These are phyloP conservation scores for Girardia tigrina DNA, from an alignment of 2,888 invertebrate species.

Conservation along the genomic window DNA sequence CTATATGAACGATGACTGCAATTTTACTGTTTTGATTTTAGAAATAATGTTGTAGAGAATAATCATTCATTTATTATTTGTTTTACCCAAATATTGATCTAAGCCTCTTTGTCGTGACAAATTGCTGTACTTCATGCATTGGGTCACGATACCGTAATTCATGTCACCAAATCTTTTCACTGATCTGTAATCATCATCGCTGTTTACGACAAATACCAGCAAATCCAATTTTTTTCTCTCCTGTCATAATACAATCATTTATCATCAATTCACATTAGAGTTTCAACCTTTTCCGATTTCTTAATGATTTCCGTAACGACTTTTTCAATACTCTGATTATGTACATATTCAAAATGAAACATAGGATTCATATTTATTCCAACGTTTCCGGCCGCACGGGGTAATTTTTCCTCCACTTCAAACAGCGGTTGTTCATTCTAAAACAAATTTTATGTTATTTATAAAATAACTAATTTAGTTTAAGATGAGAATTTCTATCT, in stretches of 20 bases:
- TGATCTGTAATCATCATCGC: conserved; percentile 26
- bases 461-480: too few species aligned
- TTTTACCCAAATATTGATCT: conserved; percentile 13
- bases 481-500: too few species aligned
- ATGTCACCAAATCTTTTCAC: conserved; percentile 35
- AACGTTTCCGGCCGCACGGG: background rate
- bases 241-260: background rate
- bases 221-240: background rate
- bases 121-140: conserved; percentile 27
- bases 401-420: background rate
- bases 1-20: too few species aligned
- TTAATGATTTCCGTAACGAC: background rate
- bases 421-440: background rate
- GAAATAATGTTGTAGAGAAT: too few species aligned
- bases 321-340: background rate
- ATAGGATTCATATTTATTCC: background rate
- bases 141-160: conserved; percentile 31
- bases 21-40: too few species aligned
- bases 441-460: too few species aligned
- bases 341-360: background rate
- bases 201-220: conserved; percentile 20
- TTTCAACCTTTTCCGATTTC: background rate
- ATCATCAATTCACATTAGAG: background rate
- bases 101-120: background rate
- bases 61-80: background rate